These are phyloP conservation scores for Cyanocitta stelleri DNA, from an alignment of 2,113 vertebrate species.

Conservation along the genomic window DNA sequence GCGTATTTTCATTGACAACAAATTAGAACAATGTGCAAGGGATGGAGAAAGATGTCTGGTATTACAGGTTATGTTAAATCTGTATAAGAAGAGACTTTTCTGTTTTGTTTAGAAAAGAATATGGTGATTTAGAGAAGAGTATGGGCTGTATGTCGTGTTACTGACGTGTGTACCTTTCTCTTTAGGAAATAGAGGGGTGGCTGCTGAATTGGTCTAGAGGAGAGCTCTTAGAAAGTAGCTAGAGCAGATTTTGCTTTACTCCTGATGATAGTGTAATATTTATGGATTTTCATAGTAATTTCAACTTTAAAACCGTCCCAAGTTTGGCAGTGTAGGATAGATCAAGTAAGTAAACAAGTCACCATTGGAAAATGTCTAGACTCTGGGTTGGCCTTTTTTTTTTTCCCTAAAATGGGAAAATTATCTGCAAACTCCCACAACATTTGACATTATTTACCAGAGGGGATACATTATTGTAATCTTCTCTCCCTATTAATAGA, in stretches of 20 bases:
- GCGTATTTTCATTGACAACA: neutral
- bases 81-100: neutral
- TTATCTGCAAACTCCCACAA: neutral
- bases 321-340: neutral
- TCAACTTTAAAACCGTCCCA: neutral
- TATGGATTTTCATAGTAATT: neutral
- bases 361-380: neutral
- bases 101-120: neutral
- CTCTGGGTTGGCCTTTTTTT: neutral
- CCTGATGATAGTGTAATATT: neutral
- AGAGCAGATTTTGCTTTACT: neutral
- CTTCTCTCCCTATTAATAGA: neutral
- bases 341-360: neutral
- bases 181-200: neutral
- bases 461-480: neutral
- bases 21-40: neutral
- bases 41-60: neutral
- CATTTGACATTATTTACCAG: neutral
- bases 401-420: neutral
- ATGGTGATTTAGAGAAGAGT: neutral
- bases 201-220: neutral
- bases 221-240: neutral
- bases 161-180: neutral
- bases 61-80: neutral
- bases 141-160: neutral